Evolutionary conservation across 2,113 vertebrate genomes (phyloP), one percentile per base, ranked within the genome.

Genomic region (Phyllostomus discolor): DNA sequence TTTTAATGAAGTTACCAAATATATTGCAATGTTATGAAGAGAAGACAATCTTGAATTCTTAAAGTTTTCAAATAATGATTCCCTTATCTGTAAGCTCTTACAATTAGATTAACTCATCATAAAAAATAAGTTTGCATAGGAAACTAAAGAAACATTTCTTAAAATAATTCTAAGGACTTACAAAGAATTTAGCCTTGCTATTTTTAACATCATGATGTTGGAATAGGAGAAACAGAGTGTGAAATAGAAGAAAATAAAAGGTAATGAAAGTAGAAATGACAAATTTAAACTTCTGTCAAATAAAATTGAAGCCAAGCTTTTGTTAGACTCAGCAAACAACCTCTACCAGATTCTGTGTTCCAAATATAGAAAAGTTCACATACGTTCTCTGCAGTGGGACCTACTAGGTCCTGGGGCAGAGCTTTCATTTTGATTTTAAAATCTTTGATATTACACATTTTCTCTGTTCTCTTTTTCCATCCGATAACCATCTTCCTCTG

Each of bases 281-380:
- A 88, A 84, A 82, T 88, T 94, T 94, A 82, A 97, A 88, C 72
- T 88, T 72, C 28, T 0, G 85, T 59, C 46, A 97, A 85, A 75
- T 72, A 95, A 95, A 78, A 86, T 48, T 62, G 41, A 67, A 90
- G 82, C 24, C 62, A 88, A 73, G 5, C 33, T 91, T 79, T 91
- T 92, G 28, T 85, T 90, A 92, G 75, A 82, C 35, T 88, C 67
- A 90, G 85, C 64, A 94, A 95, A 88, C 7, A 88, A 38, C 26
- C 33, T 96, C 96, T 81, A 88, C 94, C 94, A 85, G 62, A 92
- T 81, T 90, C 35, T 76, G 5, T 69, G 62, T 88, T 88, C 41
- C 67, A 94, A 78, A 78, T 43, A 69, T 52, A 82, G 50, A 75
- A 97, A 95, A 90, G 12, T 5, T 79, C 14, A 94, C 41, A 72